Evolutionary conservation across 2,113 vertebrate genomes (phyloP).

Genomic region (Girardinichthys multiradiatus): DNA sequence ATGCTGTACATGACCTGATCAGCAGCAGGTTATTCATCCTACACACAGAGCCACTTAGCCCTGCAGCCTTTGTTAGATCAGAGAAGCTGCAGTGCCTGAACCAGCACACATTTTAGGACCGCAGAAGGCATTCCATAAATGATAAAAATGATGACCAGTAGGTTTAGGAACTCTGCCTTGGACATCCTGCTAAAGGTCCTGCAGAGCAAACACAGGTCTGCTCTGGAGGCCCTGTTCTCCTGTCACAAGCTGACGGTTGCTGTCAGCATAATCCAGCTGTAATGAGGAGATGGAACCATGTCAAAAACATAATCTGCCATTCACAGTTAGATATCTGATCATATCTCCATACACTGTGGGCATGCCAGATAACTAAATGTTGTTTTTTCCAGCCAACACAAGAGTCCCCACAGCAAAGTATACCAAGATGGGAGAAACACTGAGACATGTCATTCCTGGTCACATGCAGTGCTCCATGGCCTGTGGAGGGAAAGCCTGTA

Average conservation of each 20-base stretch:
- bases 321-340: background rate
- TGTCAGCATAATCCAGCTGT: no score
- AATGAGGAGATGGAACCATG: slow-evolving; percentile 81
- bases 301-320: background rate
- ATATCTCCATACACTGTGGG: background rate
- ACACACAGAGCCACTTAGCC: slow-evolving; percentile 36
- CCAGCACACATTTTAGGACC: no score
- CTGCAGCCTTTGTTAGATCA: no score
- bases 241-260: background rate
- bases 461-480: slow-evolving; percentile 97
- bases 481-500: slow-evolving; percentile 93
- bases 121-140: no score
- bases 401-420: slow-evolving; percentile 92
- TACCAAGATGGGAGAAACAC: slow-evolving; percentile 93
- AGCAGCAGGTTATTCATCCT: slow-evolving; percentile 63
- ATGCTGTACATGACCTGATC: slow-evolving; percentile 76
- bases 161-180: no score
- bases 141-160: no score
- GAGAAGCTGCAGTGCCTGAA: no score
- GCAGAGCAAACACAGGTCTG: background rate
- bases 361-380: background rate
- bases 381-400: slow-evolving; percentile 72
- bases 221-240: background rate
- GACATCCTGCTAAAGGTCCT: background rate
- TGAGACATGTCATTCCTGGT: slow-evolving; percentile 93